Conservation (phyloP, 2,113 vertebrate genomes). For the Megalops atlanticus region DNA sequence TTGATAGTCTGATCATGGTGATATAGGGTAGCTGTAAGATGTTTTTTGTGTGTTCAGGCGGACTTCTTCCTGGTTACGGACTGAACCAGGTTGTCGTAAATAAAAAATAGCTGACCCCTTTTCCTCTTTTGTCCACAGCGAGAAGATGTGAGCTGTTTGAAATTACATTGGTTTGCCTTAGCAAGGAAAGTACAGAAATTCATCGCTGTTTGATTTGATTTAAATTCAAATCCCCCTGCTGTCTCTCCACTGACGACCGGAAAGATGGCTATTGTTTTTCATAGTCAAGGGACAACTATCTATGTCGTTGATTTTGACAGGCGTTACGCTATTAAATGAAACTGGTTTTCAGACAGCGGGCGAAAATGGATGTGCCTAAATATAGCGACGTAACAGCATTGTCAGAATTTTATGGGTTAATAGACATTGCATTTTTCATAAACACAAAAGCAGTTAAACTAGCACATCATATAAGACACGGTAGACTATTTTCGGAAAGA, state of each 20-base stretch:
- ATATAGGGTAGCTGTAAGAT: not conserved
- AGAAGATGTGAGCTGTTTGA: not conserved
- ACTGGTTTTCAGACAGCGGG: not conserved
- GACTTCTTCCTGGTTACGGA: constrained; percentile 26
- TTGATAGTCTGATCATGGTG: too few species aligned
- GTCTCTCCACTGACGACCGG: not conserved
- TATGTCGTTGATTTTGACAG: not conserved
- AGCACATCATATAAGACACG: not conserved
- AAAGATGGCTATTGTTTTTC: not conserved
- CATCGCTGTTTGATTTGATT: not conserved
- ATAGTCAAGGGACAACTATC: not conserved
- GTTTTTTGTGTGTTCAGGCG: not conserved
- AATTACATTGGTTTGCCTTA: not conserved
- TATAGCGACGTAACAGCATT: not conserved
- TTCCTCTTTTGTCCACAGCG: not conserved
- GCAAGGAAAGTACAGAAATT: not conserved
- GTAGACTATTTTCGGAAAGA: not conserved
- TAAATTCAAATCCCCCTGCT: not conserved
- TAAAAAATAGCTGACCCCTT: not conserved
- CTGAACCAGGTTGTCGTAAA: not conserved
- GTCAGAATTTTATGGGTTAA: not conserved
- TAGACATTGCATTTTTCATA: not conserved
- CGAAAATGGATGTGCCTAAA: too few species aligned
- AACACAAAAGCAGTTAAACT: not conserved
- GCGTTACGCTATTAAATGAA: not conserved